Percentiles rank a stretch among this genome's conserved stretches.
phyloP scores from a whole-genome alignment of 1,140 invertebrate species.

The Dendroctonus valens region DNA sequence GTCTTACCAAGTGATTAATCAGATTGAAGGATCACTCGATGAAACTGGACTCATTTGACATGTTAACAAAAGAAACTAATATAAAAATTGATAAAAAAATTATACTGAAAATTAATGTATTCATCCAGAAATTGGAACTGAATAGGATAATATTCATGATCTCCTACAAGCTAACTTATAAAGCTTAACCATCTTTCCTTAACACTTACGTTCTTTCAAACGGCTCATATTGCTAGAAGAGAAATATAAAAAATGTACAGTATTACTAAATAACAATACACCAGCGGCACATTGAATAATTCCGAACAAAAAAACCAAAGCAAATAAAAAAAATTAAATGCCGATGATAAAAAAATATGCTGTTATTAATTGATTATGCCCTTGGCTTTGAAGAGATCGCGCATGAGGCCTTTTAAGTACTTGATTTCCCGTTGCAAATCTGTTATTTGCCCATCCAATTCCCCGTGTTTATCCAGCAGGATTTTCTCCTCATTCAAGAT shows the following conservation, averaged over 20 bases:
- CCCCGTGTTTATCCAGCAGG: slow-evolving; percentile 65
- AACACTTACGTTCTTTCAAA: no score
- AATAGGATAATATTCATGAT: no score
- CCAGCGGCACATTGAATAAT: background rate
- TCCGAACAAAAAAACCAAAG: background rate
- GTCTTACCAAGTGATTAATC: no score
- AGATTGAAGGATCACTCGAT: no score
- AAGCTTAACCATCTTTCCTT: no score
- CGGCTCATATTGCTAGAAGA: no score
- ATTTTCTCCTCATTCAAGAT: slow-evolving; percentile 71
- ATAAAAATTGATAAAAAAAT: no score
- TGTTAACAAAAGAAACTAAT: no score
- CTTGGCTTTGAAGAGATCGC: slow-evolving; percentile 76
- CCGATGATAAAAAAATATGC: slow-evolving; percentile 9
- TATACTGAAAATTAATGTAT: no score
- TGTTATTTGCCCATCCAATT: slow-evolving; percentile 65
- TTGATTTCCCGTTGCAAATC: slow-evolving; percentile 77
- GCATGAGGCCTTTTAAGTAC: slow-evolving; percentile 83
- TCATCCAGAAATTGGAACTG: no score
- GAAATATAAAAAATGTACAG: slow-evolving; percentile 17
- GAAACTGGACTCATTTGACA: no score
- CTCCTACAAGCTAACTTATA: no score
- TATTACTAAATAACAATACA: background rate
- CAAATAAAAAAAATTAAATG: slow-evolving; percentile 4
- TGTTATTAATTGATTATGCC: slow-evolving; percentile 67